Evolutionary conservation across 2,113 vertebrate species (phyloP).

Genomic region (Hippolais icterina): DNA sequence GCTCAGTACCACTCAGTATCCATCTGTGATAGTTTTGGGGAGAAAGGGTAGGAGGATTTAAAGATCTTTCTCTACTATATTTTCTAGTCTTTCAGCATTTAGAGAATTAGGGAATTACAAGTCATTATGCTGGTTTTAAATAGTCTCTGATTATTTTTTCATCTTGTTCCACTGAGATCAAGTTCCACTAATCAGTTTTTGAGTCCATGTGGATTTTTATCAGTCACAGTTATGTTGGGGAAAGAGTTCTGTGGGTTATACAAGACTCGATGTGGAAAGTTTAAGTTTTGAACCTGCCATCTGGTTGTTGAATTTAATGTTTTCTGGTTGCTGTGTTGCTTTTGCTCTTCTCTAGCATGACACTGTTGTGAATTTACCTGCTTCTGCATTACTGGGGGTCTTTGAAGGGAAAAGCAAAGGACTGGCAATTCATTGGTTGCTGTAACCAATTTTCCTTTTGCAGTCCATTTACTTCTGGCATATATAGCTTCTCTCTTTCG

Average conservation of each 20-base stretch:
- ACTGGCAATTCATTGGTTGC: neutral
- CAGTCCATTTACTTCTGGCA: neutral
- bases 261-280: neutral
- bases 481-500: neutral
- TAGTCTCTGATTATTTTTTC: neutral
- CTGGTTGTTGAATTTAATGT: neutral
- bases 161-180: neutral
- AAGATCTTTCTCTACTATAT: neutral
- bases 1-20: neutral
- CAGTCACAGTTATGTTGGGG: neutral
- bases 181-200: neutral
- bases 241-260: neutral
- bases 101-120: neutral
- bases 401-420: neutral
- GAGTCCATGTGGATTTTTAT: neutral
- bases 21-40: neutral
- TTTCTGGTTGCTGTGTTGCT: neutral
- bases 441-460: neutral
- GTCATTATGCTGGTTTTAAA: neutral
- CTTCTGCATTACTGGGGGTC: neutral
- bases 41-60: neutral
- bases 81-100: neutral
- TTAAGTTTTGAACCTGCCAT: neutral
- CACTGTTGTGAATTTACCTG: neutral
- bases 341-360: neutral